Percentiles rank a stretch among this genome's conserved stretches.
Evolutionary conservation across 1,140 invertebrate species (phyloP).

Genomic region (Lethrus apterus): DNA sequence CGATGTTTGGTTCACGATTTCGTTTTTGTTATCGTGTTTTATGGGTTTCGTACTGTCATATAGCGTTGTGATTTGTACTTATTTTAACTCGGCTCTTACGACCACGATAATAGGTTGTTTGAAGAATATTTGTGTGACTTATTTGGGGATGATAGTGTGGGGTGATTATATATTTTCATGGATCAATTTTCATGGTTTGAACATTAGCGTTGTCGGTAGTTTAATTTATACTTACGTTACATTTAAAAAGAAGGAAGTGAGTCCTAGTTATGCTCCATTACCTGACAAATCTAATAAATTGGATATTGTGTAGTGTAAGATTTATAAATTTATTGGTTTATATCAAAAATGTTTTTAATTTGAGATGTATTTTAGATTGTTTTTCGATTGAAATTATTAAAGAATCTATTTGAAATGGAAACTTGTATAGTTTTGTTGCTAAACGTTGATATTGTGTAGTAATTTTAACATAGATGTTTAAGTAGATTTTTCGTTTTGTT

Average conservation of each 20-base stretch:
- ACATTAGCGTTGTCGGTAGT: conserved; percentile 81
- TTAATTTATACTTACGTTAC: conserved; percentile 73
- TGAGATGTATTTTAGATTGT: too few relatives aligned
- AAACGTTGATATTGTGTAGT: too few relatives aligned
- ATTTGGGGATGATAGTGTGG: conserved; percentile 94
- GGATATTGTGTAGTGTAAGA: conserved; percentile 43
- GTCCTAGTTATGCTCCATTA: conserved; percentile 43
- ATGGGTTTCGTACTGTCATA: conserved; percentile 97
- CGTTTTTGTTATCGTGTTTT: conserved; percentile 86
- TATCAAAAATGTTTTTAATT: neutral
- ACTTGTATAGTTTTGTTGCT: too few relatives aligned
- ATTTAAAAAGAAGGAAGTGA: conserved; percentile 53
- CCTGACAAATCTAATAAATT: conserved; percentile 39
- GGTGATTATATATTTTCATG: conserved; percentile 94
- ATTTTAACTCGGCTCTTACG: conserved; percentile 94
- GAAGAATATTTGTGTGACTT: conserved; percentile 89
- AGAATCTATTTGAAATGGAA: too few relatives aligned
- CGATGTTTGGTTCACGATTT: conserved; percentile 67
- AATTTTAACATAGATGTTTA: too few relatives aligned
- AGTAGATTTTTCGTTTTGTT: too few relatives aligned
- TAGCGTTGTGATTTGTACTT: conserved; percentile 90
- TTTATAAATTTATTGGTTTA: conserved; percentile 2
- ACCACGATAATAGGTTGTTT: conserved; percentile 97
- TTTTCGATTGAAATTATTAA: too few relatives aligned
- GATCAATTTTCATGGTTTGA: conserved; percentile 91